Evolutionary conservation across 1,140 invertebrate species (phyloP).

Genomic region (Conopomorpha cramerella): DNA sequence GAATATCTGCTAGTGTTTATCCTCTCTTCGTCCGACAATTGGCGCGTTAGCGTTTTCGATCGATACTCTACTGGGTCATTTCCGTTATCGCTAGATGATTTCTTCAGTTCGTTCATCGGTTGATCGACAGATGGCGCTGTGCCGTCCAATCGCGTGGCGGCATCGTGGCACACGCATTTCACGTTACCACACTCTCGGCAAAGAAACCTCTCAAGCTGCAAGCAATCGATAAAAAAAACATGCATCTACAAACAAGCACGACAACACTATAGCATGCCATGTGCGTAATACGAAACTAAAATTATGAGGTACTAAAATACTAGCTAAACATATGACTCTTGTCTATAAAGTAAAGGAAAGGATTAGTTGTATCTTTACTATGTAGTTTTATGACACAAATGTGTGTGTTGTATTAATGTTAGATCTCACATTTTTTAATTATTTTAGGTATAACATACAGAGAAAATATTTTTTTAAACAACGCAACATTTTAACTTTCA

Average conservation of each 20-base stretch:
- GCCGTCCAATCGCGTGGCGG: no score
- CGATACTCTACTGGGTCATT: slow-evolving; percentile 21
- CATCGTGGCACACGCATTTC: slow-evolving; percentile 54
- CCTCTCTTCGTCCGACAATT: neutral
- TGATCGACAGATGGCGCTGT: slow-evolving; percentile 9
- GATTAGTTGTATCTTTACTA: no score
- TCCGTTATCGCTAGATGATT: slow-evolving; percentile 2
- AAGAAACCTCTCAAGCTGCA: slow-evolving; percentile 65
- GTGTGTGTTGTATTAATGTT: no score
- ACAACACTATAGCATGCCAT: slow-evolving; percentile 13
- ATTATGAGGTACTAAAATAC: neutral
- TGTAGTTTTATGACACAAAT: no score
- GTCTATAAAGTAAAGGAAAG: no score
- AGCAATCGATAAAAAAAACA: slow-evolving; percentile 60
- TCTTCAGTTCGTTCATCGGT: slow-evolving; percentile 6
- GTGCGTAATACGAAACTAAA: neutral
- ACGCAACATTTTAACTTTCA: no score
- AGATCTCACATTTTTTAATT: no score
- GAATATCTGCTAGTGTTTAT: slow-evolving; percentile 11
- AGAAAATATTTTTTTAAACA: no score
- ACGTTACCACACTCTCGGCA: slow-evolving; percentile 64
- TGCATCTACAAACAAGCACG: slow-evolving; percentile 43
- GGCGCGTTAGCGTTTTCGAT: slow-evolving; percentile 9
- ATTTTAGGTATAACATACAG: no score
- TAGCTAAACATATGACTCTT: no score